Evolutionary conservation across 2,888 invertebrate species (phyloP).

Genomic region (Drosophila subquinaria): DNA sequence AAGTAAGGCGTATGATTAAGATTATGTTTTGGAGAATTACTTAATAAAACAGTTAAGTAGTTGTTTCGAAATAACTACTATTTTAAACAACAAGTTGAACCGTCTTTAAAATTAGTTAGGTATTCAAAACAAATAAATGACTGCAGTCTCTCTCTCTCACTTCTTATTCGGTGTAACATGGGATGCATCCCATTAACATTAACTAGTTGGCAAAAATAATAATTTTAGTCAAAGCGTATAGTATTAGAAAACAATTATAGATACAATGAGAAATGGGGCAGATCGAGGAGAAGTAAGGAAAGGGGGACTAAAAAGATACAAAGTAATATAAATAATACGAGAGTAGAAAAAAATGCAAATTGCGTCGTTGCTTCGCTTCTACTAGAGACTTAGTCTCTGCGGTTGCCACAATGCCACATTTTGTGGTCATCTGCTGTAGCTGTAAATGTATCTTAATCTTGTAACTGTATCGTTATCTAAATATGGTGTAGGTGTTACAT

Average conservation of each 20-base stretch:
- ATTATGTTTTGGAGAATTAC: slow-evolving; percentile 6
- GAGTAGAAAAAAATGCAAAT: slow-evolving; percentile 39
- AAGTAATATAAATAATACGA: not conserved
- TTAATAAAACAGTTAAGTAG: not conserved
- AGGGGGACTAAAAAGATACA: slow-evolving; percentile 20
- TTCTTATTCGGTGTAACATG: not conserved
- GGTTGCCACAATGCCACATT: slow-evolving; percentile 32
- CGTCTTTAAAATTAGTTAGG: not conserved
- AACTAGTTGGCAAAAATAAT: slow-evolving; percentile 29
- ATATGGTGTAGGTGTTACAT: slow-evolving; percentile 6
- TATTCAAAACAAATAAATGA: not conserved
- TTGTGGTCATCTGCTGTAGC: slow-evolving; percentile 33
- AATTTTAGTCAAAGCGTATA: not conserved
- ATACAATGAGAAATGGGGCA: not conserved
- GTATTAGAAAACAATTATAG: not conserved
- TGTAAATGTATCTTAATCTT: slow-evolving; percentile 2
- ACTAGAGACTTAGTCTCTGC: slow-evolving; percentile 25
- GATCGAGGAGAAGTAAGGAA: not conserved
- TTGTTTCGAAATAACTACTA: not conserved
- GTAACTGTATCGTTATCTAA: not conserved
- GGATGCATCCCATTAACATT: slow-evolving; percentile 18
- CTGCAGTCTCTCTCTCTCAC: not conserved
- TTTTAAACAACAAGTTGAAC: not conserved
- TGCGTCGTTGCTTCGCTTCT: slow-evolving; percentile 52
- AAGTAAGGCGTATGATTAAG: slow-evolving; percentile 23